phyloP scores from a whole-genome alignment of 2,888 invertebrate species.

The Drosophila acutilabella region DNA sequence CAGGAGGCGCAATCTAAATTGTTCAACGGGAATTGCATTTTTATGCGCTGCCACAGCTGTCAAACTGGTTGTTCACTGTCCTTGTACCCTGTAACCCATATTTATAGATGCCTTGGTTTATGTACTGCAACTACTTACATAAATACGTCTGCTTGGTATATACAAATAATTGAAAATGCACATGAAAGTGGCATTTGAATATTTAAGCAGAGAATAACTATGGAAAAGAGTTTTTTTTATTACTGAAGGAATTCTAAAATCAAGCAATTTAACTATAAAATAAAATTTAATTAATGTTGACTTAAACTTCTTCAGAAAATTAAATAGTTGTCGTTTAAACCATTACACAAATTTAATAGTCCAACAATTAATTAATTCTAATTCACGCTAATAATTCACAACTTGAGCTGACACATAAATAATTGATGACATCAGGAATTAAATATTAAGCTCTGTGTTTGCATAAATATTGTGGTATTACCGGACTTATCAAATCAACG shows the following conservation, averaged over 20 bases:
- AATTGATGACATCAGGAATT: conserved; percentile 3
- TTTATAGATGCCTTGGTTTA: conserved; percentile 34
- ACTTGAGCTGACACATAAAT: background rate
- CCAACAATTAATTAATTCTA: background rate
- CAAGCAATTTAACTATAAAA: too few species aligned
- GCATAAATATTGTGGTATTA: conserved; percentile 1
- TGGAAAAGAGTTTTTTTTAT: too few species aligned
- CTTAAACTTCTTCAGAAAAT: too few species aligned
- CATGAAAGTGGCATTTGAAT: too few species aligned
- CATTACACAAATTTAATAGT: too few species aligned
- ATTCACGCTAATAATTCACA: conserved; percentile 2
- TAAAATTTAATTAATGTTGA: too few species aligned
- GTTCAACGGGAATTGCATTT: conserved; percentile 63
- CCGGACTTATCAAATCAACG: conserved; percentile 8
- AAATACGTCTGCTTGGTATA: background rate
- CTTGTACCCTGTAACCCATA: conserved; percentile 38
- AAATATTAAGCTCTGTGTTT: background rate
- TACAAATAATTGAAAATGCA: conserved; percentile 6
- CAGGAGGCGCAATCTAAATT: conserved; percentile 57
- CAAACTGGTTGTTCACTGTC: conserved; percentile 56
- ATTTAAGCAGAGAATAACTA: too few species aligned
- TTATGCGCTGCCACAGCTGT: conserved; percentile 60
- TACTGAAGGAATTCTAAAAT: too few species aligned
- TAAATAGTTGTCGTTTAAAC: too few species aligned
- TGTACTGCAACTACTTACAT: conserved; percentile 25